Percentiles rank a stretch among this genome's conserved stretches.
These are phyloP conservation scores for Protosalanx chinensis DNA, from an alignment of 2,797 vertebrate genomes.

Conservation along the genomic window DNA sequence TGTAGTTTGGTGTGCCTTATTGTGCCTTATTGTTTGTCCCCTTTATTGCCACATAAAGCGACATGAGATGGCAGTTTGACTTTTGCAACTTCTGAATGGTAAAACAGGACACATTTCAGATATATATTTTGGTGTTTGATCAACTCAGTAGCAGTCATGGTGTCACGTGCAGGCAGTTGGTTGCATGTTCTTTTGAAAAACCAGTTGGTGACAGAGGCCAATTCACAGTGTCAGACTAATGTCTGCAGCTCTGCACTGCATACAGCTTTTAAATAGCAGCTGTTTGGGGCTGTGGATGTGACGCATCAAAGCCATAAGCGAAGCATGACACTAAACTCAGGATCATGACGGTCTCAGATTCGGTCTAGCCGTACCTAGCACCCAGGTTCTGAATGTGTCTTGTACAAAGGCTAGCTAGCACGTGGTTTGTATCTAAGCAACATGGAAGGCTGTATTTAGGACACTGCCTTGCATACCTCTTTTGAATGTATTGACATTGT, in stretches of 20 bases:
- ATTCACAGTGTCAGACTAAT: neutral
- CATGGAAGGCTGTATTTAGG: too few relatives aligned
- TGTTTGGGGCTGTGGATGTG: conserved; percentile 12
- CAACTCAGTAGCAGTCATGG: neutral
- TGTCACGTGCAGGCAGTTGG: neutral
- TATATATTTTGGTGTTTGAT: conserved; percentile 19
- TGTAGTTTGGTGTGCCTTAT: conserved; percentile 34
- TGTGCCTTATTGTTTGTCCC: conserved; percentile 44
- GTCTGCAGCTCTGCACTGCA: neutral
- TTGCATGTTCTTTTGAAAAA: conserved; percentile 1
- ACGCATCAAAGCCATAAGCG: conserved; percentile 16
- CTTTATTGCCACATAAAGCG: conserved; percentile 42
- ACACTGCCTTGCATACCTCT: neutral
- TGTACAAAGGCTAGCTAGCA: too few relatives aligned
- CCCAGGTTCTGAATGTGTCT: conserved; percentile 23
- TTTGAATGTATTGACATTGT: conserved; percentile 39
- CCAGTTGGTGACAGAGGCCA: neutral
- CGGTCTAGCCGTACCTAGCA: conserved; percentile 35
- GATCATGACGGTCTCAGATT: conserved; percentile 30
- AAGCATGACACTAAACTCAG: conserved; percentile 16
- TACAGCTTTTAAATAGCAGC: conserved; percentile 7
- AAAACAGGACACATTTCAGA: conserved; percentile 36
- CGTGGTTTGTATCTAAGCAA: too few relatives aligned
- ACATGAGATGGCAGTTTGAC: conserved; percentile 44
- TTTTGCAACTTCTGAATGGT: conserved; percentile 49